phyloP scores from a whole-genome alignment of 2,113 vertebrate genomes.

The Cyprinus carpio region DNA sequence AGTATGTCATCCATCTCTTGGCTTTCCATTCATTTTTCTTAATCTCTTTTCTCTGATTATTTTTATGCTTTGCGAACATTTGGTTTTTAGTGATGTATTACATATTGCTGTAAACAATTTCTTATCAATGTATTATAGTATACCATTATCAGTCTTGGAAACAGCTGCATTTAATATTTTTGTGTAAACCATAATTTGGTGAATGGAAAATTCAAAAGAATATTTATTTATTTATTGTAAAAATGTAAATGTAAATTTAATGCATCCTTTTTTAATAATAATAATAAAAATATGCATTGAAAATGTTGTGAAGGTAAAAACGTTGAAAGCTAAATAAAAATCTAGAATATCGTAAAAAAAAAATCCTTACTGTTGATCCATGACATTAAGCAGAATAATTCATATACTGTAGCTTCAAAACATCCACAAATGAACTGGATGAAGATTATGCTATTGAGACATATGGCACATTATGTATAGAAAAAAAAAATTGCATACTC shows the following conservation, averaged over 20 bases:
- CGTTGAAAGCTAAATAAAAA: neutral
- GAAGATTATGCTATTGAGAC: conserved; percentile 6
- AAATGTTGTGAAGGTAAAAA: too few relatives aligned
- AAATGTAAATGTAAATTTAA: too few relatives aligned
- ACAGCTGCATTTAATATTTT: neutral
- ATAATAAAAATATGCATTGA: too few relatives aligned
- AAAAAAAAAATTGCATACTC: neutral
- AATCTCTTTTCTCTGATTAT: neutral
- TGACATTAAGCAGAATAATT: neutral
- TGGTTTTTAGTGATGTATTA: neutral
- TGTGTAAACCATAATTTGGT: neutral
- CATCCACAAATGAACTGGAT: neutral
- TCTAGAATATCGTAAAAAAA: neutral
- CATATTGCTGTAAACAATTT: neutral
- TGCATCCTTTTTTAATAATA: too few relatives aligned
- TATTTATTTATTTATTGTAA: neutral
- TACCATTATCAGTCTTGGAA: neutral
- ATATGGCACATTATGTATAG: neutral
- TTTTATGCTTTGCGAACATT: neutral
- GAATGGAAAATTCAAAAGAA: neutral
- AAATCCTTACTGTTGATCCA: neutral
- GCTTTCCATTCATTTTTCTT: neutral
- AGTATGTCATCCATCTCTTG: neutral
- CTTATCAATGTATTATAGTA: neutral
- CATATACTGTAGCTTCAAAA: neutral